Conservation (phyloP, 2,888 invertebrate species). For the Luperina testacea region DNA sequence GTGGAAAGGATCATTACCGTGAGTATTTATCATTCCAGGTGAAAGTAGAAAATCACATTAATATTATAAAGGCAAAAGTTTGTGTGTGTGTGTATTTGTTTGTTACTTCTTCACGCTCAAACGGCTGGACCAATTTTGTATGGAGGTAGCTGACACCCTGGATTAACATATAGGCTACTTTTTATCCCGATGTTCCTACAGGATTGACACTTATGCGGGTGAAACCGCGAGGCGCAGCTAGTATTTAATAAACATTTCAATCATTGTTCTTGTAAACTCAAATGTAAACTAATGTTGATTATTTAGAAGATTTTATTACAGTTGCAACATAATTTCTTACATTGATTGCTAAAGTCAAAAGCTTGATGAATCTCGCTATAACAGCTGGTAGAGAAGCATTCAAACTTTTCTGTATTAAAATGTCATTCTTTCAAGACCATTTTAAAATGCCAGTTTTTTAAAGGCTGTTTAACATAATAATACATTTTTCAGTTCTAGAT, state of each 20-base stretch:
- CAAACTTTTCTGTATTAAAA: not conserved
- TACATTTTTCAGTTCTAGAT: constrained; percentile 82
- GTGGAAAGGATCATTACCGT: constrained; percentile 82
- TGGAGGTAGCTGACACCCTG: no score
- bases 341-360: not conserved
- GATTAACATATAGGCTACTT: no score
- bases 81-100: no score
- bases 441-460: not conserved
- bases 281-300: not conserved
- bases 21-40: constrained; percentile 68
- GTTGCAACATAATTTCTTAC: not conserved
- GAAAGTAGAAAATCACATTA: not conserved
- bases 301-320: not conserved
- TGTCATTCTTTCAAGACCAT: not conserved
- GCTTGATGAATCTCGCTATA: not conserved
- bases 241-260: not conserved
- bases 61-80: no score
- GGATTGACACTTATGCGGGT: no score
- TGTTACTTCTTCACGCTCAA: no score
- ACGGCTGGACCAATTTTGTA: no score
- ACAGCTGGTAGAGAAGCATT: not conserved
- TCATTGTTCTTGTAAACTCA: constrained; percentile 1
- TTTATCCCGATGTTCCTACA: no score
- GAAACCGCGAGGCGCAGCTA: no score
- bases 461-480: not conserved